These are phyloP conservation scores for Dicrostonyx torquatus DNA, from an alignment of 2,797 vertebrate species.

Conservation along the genomic window DNA sequence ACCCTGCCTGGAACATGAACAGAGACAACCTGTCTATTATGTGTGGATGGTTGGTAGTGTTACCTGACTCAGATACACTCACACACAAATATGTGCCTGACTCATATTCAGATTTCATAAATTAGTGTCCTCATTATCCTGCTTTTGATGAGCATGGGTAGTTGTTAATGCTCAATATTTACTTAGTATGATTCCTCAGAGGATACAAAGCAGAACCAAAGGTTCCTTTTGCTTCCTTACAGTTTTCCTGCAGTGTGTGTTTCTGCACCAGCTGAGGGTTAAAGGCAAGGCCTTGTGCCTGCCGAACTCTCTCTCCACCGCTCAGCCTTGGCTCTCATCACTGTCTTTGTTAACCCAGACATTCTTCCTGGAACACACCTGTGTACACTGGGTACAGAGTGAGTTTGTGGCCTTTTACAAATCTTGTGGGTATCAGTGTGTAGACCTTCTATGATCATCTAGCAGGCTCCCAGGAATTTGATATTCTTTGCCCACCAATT, in stretches of 20 bases:
- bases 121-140: conserved; percentile 29
- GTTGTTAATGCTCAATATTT: conserved; percentile 13
- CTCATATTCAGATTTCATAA: background rate
- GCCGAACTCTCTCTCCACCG: background rate
- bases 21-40: background rate
- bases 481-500: background rate
- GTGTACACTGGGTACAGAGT: background rate
- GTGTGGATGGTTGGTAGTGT: background rate
- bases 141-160: background rate
- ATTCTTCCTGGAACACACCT: conserved; percentile 7
- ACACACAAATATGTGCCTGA: background rate
- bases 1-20: background rate
- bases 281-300: background rate
- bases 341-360: background rate
- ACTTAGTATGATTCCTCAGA: conserved; percentile 11
- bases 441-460: background rate
- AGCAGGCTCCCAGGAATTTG: background rate
- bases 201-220: background rate
- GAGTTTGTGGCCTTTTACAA: background rate
- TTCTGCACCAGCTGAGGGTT: background rate
- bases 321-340: background rate
- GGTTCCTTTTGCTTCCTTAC: background rate
- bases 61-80: background rate
- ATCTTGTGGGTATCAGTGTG: background rate
- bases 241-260: background rate